Conservation (phyloP, 2,113 vertebrate genomes). For the Heterocephalus glaber region DNA sequence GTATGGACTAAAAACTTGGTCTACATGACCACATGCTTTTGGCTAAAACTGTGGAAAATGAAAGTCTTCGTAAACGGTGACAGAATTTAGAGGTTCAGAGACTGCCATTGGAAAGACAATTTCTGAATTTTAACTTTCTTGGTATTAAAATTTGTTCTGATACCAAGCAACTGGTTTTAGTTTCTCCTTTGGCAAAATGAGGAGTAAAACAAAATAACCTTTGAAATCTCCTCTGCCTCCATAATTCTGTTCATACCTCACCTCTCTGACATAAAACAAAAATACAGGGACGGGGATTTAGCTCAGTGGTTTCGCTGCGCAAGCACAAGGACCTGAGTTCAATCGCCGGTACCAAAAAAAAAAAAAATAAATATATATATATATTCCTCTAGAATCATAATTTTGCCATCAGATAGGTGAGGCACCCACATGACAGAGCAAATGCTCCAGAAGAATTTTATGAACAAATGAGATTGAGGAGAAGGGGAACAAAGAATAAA, state of each 20-base stretch:
- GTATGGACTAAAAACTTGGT: not conserved
- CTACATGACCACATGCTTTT: not conserved
- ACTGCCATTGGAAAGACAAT: not conserved
- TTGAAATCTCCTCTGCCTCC: not conserved
- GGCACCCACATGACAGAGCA: not conserved
- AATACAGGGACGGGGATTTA: too few relatives aligned
- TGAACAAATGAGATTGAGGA: slow-evolving; percentile 16
- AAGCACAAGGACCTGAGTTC: too few relatives aligned
- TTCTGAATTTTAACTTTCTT: not conserved
- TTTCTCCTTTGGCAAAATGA: slow-evolving; percentile 25
- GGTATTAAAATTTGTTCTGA: not conserved
- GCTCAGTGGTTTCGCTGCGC: too few relatives aligned
- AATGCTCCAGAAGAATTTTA: slow-evolving; percentile 8
- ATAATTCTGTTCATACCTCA: slow-evolving; percentile 7
- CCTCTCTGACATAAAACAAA: slow-evolving; percentile 12
- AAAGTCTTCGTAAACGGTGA: not conserved
- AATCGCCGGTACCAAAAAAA: too few relatives aligned
- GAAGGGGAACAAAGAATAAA: not conserved
- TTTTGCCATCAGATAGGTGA: not conserved
- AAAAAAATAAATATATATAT: too few relatives aligned
- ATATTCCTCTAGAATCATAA: not conserved
- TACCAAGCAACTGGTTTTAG: not conserved
- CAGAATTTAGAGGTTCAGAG: not conserved
- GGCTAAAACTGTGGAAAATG: slow-evolving; percentile 16
- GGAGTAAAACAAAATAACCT: not conserved